phyloP scores from a whole-genome alignment of 2,797 vertebrate genomes.

The Semaprochilodus insignis region DNA sequence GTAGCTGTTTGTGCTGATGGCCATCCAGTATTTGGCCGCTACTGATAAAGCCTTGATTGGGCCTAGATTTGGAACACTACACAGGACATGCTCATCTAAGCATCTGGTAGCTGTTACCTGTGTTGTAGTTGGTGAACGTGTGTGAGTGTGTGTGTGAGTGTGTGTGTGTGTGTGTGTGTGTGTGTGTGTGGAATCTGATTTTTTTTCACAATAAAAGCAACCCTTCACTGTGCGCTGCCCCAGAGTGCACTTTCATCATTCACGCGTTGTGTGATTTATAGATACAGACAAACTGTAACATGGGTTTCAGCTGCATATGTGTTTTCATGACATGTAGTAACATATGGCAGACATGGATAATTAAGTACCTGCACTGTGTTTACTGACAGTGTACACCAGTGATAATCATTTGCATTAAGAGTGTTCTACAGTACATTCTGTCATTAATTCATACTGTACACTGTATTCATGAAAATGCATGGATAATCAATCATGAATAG shows the following conservation, averaged over 20 bases:
- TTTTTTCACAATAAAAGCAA: background rate
- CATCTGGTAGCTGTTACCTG: slow-evolving; percentile 74
- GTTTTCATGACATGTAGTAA: background rate
- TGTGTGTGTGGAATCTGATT: slow-evolving; percentile 3
- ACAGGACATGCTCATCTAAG: slow-evolving; percentile 57
- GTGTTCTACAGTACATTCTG: background rate
- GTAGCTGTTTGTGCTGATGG: slow-evolving; percentile 28
- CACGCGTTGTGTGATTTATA: background rate
- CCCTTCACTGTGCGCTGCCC: background rate
- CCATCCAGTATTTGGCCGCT: slow-evolving; percentile 15
- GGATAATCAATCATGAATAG: too few species aligned
- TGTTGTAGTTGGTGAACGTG: slow-evolving; percentile 42
- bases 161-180: background rate
- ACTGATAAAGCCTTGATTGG: slow-evolving; percentile 68
- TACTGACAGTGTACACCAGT: background rate
- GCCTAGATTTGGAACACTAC: slow-evolving; percentile 63
- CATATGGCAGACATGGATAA: background rate
- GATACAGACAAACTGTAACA: background rate
- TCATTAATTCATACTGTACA: background rate
- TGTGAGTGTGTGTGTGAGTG: slow-evolving; percentile 29
- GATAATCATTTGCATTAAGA: background rate
- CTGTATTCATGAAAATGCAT: background rate
- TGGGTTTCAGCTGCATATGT: background rate
- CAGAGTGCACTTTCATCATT: background rate
- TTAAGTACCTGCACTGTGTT: background rate